Evolutionary conservation across 2,888 invertebrate genomes (phyloP), one percentile per base, ranked within the genome.

Genomic region (Cyclophora albipunctata): DNA sequence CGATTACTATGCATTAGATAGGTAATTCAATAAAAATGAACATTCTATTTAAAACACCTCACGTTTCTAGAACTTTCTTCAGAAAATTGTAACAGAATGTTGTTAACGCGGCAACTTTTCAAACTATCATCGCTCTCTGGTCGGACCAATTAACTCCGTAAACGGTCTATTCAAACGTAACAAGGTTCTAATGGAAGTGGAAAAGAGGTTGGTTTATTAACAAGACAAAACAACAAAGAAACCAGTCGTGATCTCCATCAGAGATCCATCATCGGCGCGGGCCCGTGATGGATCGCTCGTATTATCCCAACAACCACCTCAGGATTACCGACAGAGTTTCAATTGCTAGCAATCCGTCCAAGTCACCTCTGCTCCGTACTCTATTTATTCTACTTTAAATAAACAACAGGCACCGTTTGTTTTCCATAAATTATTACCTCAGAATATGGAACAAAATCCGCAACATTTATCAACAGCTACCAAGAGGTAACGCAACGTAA

Each of bases 201-300:
- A 79, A 73, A 73, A 77, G 75, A 77, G 69, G 73, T 66, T 71
- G 73, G 75, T 83, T 81, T 81, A 85, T 73, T 74, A 77, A 81
- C 78, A 67, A 75, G 77, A 74, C 77, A 84, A 82, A 83, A 82
- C 78, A 82, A 84, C 81, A 79, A 78, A 77, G 73, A 66, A 73
- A 71, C 75, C 62, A 81, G 77, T 83, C 85, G 84, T 82, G 82
- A 84, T 78, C 78, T 67, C 77, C 84, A 83, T 86, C 84, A 78
- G 74, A 75, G 80, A 79, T 83, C 84, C 81, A 83, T 84, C 85
- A 83, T 77, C 76, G 73, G 67, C 66, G 69, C 63, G 62, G 71
- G 74, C 70, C 69, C 69, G 75, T 81, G 86, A 88, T 82, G 78
- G 84, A 86, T 85, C 73, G 79, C 78, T 69, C 71, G 71, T 75